Base-by-base conservation (phyloP, 2,113 vertebrate genomes). In the Cyphomyrus plagiostoma region DNA sequence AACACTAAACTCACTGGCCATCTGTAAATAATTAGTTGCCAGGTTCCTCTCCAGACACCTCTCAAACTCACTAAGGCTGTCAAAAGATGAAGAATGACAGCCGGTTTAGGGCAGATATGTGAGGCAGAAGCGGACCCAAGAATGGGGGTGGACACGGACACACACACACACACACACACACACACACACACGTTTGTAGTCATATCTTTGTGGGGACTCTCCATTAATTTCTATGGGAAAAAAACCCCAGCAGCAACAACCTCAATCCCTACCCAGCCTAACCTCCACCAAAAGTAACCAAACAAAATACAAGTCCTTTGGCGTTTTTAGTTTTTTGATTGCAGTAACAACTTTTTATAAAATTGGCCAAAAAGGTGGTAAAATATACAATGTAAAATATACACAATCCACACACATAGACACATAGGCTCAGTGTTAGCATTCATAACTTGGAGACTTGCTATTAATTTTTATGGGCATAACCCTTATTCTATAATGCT, bases 51-150 rank as follows among this genome's bases (percentile, higher is more conserved):
- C 85, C 84, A 90, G 56, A 35, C 53, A 85, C 80, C 83, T 83
- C 62, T 91, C 91, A 49, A 70, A 58, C 87, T 87, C 88, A 10
- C 23, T 89, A 91, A 85, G 90, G 89, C 89, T 89, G 62, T 49
- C 80, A 48, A 45, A 46, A 70, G 42, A 39, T 49, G 39, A 74
- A 88, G 87, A 42, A 48, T 77, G 48, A 45, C 58, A 45, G 30
- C 15, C 23, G 85, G 49, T 26, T 53, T 42, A 77, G 17, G 15
- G 35, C n/a, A 39, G n/a, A 42, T 4, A 50, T 45, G 39, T 56
- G 26, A 80, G 0, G 17, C 30, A 52, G 21, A 48, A 35, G 49
- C 0, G 13, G n/a, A 15, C 15, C 15, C 21, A 15, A 11, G 26
- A 39, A 30, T 39, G 70, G 15, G 58, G 58, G 58, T 0, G 8